Base-by-base conservation (phyloP, 2,113 vertebrate species). In the Sylvia atricapilla region DNA sequence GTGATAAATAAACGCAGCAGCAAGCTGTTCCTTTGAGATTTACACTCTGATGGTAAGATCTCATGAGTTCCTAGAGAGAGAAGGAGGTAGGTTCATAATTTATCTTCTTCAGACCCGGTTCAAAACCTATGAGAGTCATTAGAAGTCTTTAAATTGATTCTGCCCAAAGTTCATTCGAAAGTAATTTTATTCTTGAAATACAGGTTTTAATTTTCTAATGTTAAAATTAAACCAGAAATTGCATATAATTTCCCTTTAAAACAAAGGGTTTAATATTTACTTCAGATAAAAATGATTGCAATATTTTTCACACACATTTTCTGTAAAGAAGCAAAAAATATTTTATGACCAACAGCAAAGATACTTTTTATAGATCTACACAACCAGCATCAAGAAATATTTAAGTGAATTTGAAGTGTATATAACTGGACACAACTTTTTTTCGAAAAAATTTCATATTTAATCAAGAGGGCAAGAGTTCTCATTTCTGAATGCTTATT, bases 1-100 rank as follows among this genome's bases (percentile, higher is more conserved):
- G 88, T 84, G 88, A 94, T 92, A 97, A 97, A 95, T 95, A 94
- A 95, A 93, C 8, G 56, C 58, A 93, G 90, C 88, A 93, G 94
- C 92, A 96, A 96, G 94, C 90, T 96, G 90, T 46, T 96, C 92
- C 81, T 95, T 82, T 84, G 94, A 95, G 96, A 95, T 93, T 93
- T 94, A 93, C 66, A 72, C 88, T 85, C 52, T 73, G 37, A 86
- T 41, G 94, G 93, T 89, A 94, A 92, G 63, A 95, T 93, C 84
- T 88, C 74, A 52, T 39, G 73, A 84, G 80, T 60, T 96, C 62
- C 73, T 93, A 66, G 15, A 81, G 86, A 56, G 68, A 92, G 76
- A 67, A 85, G 91, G 41, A 72, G 74, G 84, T 75, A 85, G 53
- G 58, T 90, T 84, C 73, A 84, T 89, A 84, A 93, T 82, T 93